Evolutionary conservation across 2,888 invertebrate genomes (phyloP).

Genomic region (Aromia moschata): DNA sequence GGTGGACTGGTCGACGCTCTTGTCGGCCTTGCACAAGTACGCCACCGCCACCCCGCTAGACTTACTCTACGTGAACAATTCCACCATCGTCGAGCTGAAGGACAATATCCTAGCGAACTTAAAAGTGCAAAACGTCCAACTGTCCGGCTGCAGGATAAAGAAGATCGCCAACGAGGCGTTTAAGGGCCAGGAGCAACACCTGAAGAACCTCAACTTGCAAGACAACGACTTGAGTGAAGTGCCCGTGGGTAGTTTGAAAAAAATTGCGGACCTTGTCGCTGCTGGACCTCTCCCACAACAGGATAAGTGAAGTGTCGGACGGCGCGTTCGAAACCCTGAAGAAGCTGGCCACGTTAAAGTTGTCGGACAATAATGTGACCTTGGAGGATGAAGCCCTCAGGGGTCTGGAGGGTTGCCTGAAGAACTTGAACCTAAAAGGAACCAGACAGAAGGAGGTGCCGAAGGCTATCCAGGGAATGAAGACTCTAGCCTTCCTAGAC

Average conservation of each 20-base stretch:
- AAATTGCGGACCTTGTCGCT: conserved; percentile 76
- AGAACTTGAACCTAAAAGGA: conserved; percentile 90
- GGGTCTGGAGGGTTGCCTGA: conserved; percentile 83
- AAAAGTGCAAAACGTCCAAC: conserved; percentile 82
- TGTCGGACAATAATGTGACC: conserved; percentile 88
- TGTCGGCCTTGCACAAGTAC: conserved; percentile 77
- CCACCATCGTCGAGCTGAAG: conserved; percentile 75
- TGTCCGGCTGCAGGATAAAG: conserved; percentile 83
- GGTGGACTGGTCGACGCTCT: conserved; percentile 81
- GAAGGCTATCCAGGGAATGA: conserved; percentile 79
- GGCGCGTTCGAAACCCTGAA: conserved; percentile 78
- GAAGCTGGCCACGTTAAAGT: conserved; percentile 81
- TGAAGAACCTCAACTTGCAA: conserved; percentile 86
- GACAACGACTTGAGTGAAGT: conserved; percentile 83
- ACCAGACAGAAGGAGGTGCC: conserved; percentile 84
- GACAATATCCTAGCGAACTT: conserved; percentile 76
- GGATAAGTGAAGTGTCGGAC: conserved; percentile 75
- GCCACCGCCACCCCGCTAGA: conserved; percentile 77
- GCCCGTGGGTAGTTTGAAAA: conserved; percentile 77
- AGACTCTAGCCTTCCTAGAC: conserved; percentile 86
- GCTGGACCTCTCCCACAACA: conserved; percentile 86
- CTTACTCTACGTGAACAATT: conserved; percentile 88
- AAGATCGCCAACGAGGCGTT: conserved; percentile 79
- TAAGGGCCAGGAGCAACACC: conserved; percentile 80
- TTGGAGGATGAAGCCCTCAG: conserved; percentile 74